Conservation (phyloP, 2,113 vertebrate genomes). For the Pavo muticus region DNA sequence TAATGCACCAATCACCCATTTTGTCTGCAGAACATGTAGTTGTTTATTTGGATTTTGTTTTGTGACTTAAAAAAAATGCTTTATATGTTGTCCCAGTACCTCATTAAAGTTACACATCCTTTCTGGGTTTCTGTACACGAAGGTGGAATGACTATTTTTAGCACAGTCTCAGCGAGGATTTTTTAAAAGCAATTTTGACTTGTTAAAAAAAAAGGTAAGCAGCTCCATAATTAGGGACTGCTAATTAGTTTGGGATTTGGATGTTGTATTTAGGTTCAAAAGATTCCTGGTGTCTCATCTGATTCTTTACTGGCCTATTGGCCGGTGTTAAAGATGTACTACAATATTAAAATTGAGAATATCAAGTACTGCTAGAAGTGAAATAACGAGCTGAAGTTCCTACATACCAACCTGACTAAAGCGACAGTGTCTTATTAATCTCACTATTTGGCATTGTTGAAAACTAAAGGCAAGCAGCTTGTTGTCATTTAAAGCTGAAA, state of each 20-base stretch:
- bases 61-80: neutral
- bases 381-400: neutral
- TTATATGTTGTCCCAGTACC: neutral
- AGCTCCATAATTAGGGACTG: neutral
- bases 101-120: neutral
- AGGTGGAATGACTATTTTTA: neutral
- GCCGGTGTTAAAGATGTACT: neutral
- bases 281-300: neutral
- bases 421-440: neutral
- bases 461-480: neutral
- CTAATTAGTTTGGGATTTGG: neutral
- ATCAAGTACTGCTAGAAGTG: neutral
- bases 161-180: neutral
- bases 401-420: neutral
- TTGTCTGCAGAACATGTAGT: neutral
- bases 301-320: neutral
- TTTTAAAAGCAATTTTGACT: neutral
- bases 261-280: neutral
- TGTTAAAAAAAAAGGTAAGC: neutral
- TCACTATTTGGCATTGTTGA: neutral
- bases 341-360: neutral
- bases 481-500: neutral
- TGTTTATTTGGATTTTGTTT: neutral
- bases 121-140: neutral
- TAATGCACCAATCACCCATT: neutral